Evolutionary conservation across 2,888 invertebrate genomes (phyloP), one percentile per base, ranked within the genome.

Genomic region (Chrysomela aeneicollis): DNA sequence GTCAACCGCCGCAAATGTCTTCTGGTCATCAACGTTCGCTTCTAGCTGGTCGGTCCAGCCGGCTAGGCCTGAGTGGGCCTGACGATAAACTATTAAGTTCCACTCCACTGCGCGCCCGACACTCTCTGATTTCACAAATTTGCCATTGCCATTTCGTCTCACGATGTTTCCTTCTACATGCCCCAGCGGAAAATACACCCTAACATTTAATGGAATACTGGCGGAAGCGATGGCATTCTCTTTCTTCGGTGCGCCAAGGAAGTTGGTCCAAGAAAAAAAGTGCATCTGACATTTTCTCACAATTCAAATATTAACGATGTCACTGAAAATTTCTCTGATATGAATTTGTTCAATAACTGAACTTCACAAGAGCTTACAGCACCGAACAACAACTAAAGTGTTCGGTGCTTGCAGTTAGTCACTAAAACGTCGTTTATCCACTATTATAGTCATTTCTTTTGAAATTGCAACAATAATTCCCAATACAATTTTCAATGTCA

Each of bases 1-100:
- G 82, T 81, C 80, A 81, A 81, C 79, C 77, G 77, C 77, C 77
- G 79, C 79, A 81, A 81, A 81, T 80, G 80, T 81, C 80, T 81
- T 81, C 80, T 81, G 81, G 81, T 80, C 80, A 81, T 81, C 81
- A 77, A 74, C 74, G 71, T 71, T 54, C 59, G 47, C 50, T 47
- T 58, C 68, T 71, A 71, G 67, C 63, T 71, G 26, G 3, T 26
- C 26, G 6, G 70, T 68, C 65, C 68, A 42, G 42, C n/a, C 65
- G 51, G 53, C 59, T 35, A 35, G 61, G 54, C 26, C 30, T 22
- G 30, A 42, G 26, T 55, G 42, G 54, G 54, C 54, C 59, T 30
- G 55, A 51, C 64, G 26, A 55, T 55, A 60, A 55, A 54, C 74
- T 73, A 73, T 76, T 75, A 74, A 68, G 77, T 76, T 77, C 74